These are phyloP conservation scores for Diadema setosum DNA, from an alignment of 35 echinoderm and acorn worm species.

Conservation along the genomic window DNA sequence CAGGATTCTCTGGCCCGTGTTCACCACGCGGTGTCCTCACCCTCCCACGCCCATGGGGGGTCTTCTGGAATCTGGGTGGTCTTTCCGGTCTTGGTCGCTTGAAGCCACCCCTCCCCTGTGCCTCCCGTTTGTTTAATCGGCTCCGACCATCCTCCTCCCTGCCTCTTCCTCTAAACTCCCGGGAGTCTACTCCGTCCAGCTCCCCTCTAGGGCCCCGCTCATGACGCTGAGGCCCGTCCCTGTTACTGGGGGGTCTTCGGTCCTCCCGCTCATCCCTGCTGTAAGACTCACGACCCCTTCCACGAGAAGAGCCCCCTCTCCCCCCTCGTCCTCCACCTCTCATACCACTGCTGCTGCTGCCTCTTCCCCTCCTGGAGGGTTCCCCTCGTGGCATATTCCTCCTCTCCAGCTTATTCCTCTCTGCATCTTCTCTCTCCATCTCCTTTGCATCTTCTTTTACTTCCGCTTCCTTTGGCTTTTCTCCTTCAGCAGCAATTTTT, in stretches of 20 bases:
- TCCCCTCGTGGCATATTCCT: slow-evolving; percentile 72
- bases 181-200: neutral
- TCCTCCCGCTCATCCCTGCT: neutral
- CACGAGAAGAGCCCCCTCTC: slow-evolving; percentile 2
- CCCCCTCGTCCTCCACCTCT: slow-evolving; percentile 54
- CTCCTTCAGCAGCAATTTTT: neutral
- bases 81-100: slow-evolving; percentile 62
- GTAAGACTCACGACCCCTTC: neutral
- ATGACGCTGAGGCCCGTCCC: slow-evolving; percentile 17
- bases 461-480: neutral
- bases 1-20: neutral
- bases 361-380: slow-evolving; percentile 83
- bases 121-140: slow-evolving; percentile 15
- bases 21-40: neutral
- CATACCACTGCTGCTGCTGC: neutral
- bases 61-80: slow-evolving; percentile 91
- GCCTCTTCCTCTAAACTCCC: slow-evolving; percentile 34
- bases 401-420: neutral
- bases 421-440: slow-evolving; percentile 2
- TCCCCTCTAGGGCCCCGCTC: slow-evolving; percentile 1
- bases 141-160: slow-evolving; percentile 28
- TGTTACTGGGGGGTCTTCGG: neutral
- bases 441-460: neutral
- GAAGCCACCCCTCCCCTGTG: neutral
- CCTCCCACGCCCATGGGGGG: slow-evolving; percentile 55